These are phyloP conservation scores for Phasianus colchicus DNA, from an alignment of 2,113 vertebrate species.

Conservation along the genomic window DNA sequence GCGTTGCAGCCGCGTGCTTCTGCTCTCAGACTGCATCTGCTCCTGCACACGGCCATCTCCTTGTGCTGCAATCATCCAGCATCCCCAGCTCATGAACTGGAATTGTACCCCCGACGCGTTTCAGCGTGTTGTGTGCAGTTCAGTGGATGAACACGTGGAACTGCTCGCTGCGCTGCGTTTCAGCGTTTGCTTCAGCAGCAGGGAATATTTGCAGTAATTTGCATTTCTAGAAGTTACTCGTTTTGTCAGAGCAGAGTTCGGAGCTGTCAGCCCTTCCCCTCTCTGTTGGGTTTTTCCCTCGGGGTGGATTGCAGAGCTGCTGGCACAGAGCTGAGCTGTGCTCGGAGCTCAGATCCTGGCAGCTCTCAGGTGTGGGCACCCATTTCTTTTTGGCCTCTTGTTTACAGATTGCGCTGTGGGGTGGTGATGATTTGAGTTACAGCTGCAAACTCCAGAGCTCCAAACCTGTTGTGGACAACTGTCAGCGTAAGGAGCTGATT, in stretches of 20 bases:
- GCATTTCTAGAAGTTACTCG: not conserved
- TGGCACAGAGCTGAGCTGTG: not conserved
- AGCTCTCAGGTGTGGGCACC: not conserved
- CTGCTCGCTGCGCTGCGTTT: not conserved
- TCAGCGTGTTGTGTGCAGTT: not conserved
- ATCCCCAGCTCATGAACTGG: too few species aligned
- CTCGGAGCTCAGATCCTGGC: not conserved
- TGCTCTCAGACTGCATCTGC: not conserved
- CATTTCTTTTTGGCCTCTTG: not conserved
- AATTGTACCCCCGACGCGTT: too few species aligned
- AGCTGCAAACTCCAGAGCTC: rapidly evolving
- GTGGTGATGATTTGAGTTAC: not conserved
- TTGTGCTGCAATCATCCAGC: too few species aligned
- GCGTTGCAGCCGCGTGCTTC: not conserved
- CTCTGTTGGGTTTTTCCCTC: not conserved
- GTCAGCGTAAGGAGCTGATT: not conserved
- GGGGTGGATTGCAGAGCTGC: rapidly evolving
- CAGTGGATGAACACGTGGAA: not conserved
- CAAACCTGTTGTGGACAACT: not conserved
- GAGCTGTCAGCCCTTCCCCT: not conserved
- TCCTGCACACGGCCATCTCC: not conserved
- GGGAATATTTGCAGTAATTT: not conserved
- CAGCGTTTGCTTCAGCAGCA: not conserved
- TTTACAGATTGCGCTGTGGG: not conserved
- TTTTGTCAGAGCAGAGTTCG: not conserved